Conservation (phyloP, 64 coral and sea anemone species). For the Montipora sp. region DNA sequence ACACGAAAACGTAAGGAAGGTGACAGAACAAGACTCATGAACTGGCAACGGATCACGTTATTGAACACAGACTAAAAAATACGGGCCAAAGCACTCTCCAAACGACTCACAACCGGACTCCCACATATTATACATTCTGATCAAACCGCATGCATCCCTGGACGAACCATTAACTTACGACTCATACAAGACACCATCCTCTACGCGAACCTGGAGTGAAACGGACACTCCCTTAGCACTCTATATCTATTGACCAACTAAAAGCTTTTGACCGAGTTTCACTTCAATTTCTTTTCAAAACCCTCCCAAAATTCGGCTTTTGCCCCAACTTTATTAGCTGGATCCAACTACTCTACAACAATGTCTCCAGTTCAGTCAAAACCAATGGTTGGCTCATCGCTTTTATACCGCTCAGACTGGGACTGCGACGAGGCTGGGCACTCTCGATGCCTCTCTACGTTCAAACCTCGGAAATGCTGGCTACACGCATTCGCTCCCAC, state of each 20-base stretch:
- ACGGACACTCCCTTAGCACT: not conserved
- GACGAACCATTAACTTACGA: not conserved
- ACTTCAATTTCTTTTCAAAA: not conserved
- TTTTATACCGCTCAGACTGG: not conserved
- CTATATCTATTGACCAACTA: constrained; percentile 2
- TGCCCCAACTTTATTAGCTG: constrained; percentile 21
- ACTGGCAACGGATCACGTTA: constrained; percentile 56
- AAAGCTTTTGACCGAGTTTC: constrained; percentile 41
- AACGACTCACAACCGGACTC: not conserved
- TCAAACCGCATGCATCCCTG: not conserved
- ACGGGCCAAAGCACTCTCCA: constrained; percentile 17
- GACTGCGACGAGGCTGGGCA: constrained; percentile 3
- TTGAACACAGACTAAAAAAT: constrained; percentile 68
- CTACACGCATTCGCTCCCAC: not conserved
- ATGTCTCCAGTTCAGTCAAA: constrained; percentile 12
- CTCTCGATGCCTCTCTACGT: constrained; percentile 61
- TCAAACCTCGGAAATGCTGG: not conserved
- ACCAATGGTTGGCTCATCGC: constrained; percentile 30
- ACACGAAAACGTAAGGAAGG: not conserved
- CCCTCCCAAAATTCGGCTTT: not conserved
- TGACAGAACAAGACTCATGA: not conserved
- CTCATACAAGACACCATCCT: not conserved
- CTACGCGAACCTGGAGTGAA: not conserved
- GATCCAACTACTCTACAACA: constrained; percentile 22
- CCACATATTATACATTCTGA: not conserved